Evolutionary conservation across 2,888 invertebrate genomes (phyloP), one percentile per base, ranked within the genome.

Genomic region (Cordylochernes scorpioides): DNA sequence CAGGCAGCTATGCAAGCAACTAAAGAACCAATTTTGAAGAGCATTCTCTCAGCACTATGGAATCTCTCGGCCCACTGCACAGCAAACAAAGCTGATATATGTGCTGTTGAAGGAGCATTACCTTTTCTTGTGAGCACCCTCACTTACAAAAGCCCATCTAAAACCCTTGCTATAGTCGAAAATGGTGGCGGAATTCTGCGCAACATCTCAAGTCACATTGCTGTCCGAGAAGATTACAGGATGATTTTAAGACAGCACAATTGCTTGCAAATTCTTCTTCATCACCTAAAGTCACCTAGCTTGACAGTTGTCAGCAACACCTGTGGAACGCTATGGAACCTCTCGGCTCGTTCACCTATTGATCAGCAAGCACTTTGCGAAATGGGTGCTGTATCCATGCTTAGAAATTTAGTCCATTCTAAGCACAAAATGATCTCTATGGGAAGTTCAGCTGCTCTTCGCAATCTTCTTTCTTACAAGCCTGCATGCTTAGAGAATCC

Each of bases 391-490:
- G 77, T 86, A 2, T 71, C 74, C 1, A 84, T 86, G 82, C 57
- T 88, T 19, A 64, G 80, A 15, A 80, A 78, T 46, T 60, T 91
- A 13, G 78, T 84, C 31, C 77, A 86, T 54, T 91, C 88, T 1
- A 84, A 86, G 50, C 88, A 94, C 51, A 80, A 82, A 53, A 78
- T 88, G 75, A 91, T 94, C 40, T 78, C 86, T 0, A 84, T 84
- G 68, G 91, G 88, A 15, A 84, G 86, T 19, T 75, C 78, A 35
- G 84, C 86, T 3, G 86, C 91, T 1, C 57, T 91, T 31, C 86
- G 86, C 52, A 91, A 94, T 56, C 58, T 94, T 24, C 59, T 88
- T 5, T 72, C 73, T 45, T 78, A 77, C 8, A 64, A 69, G 44
- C 78, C 49, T 22, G 43, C 46, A 6, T n/a, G n/a, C n/a, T n/a